Percentiles rank a stretch among this genome's conserved stretches.
Evolutionary conservation across 1,140 invertebrate species (phyloP).

Genomic region (Wasmannia auropunctata): DNA sequence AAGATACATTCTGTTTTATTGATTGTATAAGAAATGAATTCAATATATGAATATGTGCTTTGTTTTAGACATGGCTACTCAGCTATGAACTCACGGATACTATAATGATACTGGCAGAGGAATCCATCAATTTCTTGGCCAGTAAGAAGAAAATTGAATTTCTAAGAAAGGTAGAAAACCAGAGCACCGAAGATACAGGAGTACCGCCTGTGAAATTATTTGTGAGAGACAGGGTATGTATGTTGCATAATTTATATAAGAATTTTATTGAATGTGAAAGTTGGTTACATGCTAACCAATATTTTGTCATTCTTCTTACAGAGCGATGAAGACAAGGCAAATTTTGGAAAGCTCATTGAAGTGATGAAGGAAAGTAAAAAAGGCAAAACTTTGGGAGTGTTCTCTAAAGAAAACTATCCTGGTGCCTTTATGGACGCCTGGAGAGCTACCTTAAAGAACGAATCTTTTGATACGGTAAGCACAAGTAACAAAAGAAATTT

Average conservation of each 20-base stretch:
- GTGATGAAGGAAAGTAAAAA: constrained; percentile 95
- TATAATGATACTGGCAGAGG: constrained; percentile 95
- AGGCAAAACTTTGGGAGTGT: constrained; percentile 96
- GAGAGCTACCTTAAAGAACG: constrained; percentile 91
- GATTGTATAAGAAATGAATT: neutral
- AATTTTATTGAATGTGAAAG: neutral
- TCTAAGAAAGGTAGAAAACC: constrained; percentile 95
- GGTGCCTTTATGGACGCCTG: constrained; percentile 97
- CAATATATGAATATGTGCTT: neutral
- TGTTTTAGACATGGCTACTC: constrained; percentile 96
- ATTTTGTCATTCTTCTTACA: constrained; percentile 85
- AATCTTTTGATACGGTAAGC: constrained; percentile 92
- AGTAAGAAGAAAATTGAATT: constrained; percentile 99
- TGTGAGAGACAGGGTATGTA: constrained; percentile 93
- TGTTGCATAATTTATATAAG: constrained; percentile 15
- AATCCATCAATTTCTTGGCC: constrained; percentile 94
- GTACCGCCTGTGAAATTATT: constrained; percentile 95
- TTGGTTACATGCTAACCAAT: neutral
- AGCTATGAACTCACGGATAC: constrained; percentile 99
- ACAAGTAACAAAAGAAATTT: neutral
- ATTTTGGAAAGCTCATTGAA: constrained; percentile 95
- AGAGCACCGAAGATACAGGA: constrained; percentile 92
- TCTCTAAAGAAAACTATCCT: constrained; percentile 97
- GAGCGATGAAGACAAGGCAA: constrained; percentile 97
- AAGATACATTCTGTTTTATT: neutral